Conservation (phyloP, 2,113 vertebrate genomes). For the Isichthys henryi region DNA sequence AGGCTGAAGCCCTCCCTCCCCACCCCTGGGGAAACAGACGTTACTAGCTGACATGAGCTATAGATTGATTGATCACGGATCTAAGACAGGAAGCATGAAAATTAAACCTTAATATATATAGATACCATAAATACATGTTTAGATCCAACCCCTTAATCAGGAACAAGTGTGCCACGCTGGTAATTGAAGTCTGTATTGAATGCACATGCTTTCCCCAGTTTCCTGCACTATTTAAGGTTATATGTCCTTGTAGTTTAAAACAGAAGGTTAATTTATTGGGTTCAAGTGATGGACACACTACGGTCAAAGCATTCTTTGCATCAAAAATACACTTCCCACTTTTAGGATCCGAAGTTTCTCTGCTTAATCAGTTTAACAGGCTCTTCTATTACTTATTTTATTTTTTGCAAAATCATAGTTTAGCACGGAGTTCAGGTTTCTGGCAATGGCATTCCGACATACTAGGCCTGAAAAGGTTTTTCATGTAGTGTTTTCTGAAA, state of each 20-base stretch:
- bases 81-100: slow-evolving; percentile 54
- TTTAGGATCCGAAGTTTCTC: background rate
- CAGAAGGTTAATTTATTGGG: slow-evolving; percentile 27
- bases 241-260: slow-evolving; percentile 50
- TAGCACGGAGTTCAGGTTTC: background rate
- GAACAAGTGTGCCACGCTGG: slow-evolving; percentile 38
- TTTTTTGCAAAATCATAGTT: background rate
- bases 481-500: background rate
- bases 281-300: slow-evolving; percentile 11
- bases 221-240: slow-evolving; percentile 44
- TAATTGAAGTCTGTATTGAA: slow-evolving; percentile 29
- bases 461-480: background rate
- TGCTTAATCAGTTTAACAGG: background rate
- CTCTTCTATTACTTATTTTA: background rate
- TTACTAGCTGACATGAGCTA: slow-evolving; percentile 50
- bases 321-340: background rate
- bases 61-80: slow-evolving; percentile 55
- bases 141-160: slow-evolving; percentile 41
- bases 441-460: background rate
- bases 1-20: background rate
- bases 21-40: slow-evolving; percentile 14
- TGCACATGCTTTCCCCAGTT: slow-evolving; percentile 25
- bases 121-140: slow-evolving; percentile 36
- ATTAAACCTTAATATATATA: slow-evolving; percentile 57
- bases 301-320: background rate